A percentile compares a stretch with the other conserved stretches of the same genome.
These are phyloP conservation scores for Anomalospiza imberbis DNA, from an alignment of 2,797 vertebrate species.

Conservation along the genomic window DNA sequence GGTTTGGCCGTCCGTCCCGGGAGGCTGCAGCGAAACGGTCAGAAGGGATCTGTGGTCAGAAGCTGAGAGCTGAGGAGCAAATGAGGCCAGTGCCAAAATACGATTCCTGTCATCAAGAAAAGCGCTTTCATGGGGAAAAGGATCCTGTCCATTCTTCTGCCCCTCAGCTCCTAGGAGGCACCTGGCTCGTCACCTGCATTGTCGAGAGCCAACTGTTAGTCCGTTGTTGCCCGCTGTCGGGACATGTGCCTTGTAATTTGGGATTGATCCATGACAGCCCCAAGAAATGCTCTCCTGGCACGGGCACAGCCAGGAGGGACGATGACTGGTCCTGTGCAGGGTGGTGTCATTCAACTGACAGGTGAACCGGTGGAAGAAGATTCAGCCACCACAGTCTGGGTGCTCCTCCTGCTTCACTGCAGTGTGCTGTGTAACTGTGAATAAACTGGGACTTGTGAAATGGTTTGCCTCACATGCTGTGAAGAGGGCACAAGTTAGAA, in stretches of 20 bases:
- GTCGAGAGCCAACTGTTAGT: background rate
- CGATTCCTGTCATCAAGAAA: accelerated
- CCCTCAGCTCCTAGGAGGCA: background rate
- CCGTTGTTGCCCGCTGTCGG: accelerated
- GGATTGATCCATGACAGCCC: background rate
- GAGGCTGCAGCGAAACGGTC: background rate
- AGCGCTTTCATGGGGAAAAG: background rate
- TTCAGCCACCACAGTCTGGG: background rate
- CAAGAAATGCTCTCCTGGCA: accelerated
- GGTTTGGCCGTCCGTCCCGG: background rate
- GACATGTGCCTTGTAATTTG: accelerated
- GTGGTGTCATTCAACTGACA: accelerated
- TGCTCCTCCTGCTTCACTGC: background rate
- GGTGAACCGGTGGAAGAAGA: background rate
- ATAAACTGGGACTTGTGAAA: accelerated
- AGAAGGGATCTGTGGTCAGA: background rate
- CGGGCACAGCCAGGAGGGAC: background rate
- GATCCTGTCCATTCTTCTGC: background rate
- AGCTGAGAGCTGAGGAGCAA: background rate
- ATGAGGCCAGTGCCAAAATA: background rate
- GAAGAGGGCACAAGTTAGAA: background rate
- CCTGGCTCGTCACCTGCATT: background rate
- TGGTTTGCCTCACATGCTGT: background rate
- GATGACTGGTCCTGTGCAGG: accelerated
- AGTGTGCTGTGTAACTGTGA: background rate